Evolutionary conservation across 2,113 vertebrate species (phyloP).

Genomic region (Atractosteus spatula): DNA sequence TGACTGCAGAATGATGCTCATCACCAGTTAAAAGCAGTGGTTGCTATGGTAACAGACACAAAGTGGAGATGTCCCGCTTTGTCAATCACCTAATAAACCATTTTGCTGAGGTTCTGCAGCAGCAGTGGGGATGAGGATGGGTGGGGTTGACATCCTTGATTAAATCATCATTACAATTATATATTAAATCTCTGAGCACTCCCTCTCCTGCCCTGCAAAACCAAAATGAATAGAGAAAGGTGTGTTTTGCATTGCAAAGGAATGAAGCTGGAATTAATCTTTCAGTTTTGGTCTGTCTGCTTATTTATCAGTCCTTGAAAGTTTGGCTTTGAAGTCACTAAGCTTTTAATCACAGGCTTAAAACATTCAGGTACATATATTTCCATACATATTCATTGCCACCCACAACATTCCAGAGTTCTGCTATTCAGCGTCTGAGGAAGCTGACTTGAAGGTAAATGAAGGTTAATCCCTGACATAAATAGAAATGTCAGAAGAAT

Average conservation of each 20-base stretch:
- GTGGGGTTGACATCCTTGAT: too few species aligned
- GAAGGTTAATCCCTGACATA: not conserved
- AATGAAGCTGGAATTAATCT: too few species aligned
- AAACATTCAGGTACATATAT: not conserved
- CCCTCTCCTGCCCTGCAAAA: too few species aligned
- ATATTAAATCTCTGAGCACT: too few species aligned
- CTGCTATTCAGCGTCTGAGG: not conserved
- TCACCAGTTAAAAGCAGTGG: constrained; percentile 33
- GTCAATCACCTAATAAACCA: constrained; percentile 16
- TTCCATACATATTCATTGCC: not conserved
- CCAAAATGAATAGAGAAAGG: too few species aligned
- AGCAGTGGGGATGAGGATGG: not conserved
- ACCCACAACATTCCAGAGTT: not conserved
- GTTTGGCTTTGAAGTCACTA: constrained; percentile 1
- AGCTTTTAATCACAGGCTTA: not conserved
- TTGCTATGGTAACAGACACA: constrained; percentile 59
- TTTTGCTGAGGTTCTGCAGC: not conserved
- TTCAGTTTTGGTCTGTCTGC: too few species aligned
- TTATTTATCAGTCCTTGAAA: not conserved
- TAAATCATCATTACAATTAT: too few species aligned
- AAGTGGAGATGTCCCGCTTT: constrained; percentile 49
- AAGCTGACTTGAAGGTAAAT: not conserved
- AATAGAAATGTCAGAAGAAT: too few species aligned
- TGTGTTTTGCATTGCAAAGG: too few species aligned
- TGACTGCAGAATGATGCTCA: constrained; percentile 16